phyloP scores from a whole-genome alignment of 2,113 vertebrate genomes.

The Onychostruthus taczanowskii region DNA sequence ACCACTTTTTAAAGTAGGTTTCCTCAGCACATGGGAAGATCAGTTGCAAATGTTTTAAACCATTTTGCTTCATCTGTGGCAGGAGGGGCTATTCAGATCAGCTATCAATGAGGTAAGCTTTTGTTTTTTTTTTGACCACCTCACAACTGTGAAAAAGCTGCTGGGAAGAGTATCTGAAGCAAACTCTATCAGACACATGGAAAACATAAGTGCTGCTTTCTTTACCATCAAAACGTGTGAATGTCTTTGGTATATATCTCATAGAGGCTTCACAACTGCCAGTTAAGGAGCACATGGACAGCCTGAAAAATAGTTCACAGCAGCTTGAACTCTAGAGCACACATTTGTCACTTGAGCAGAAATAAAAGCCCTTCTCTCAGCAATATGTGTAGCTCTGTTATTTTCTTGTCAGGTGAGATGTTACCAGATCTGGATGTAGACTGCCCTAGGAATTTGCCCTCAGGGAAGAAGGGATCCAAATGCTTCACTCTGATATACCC shows the following conservation, averaged over 20 bases:
- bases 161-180: not conserved
- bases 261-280: not conserved
- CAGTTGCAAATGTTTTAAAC: not conserved
- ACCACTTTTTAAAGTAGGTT: not conserved
- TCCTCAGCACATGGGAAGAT: not conserved
- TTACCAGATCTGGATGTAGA: not conserved
- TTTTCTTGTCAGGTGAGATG: slow-evolving; percentile 1
- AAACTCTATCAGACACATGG: not conserved
- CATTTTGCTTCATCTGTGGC: not conserved
- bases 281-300: not conserved
- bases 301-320: not conserved
- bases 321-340: not conserved
- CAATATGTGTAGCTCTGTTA: not conserved
- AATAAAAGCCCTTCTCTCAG: not conserved
- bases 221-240: not conserved
- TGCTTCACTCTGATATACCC: not conserved
- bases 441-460: not conserved
- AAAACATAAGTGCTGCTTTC: not conserved
- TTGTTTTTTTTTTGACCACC: not conserved
- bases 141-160: not conserved
- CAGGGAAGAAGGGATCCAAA: not conserved
- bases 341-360: slow-evolving; percentile 2
- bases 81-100: not conserved
- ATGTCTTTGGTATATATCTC: not conserved
- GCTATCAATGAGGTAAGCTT: not conserved